Base-by-base conservation (phyloP, 30 jellyfish, hydroid and myxozoan genomes). In the Aurelia aurita region DNA sequence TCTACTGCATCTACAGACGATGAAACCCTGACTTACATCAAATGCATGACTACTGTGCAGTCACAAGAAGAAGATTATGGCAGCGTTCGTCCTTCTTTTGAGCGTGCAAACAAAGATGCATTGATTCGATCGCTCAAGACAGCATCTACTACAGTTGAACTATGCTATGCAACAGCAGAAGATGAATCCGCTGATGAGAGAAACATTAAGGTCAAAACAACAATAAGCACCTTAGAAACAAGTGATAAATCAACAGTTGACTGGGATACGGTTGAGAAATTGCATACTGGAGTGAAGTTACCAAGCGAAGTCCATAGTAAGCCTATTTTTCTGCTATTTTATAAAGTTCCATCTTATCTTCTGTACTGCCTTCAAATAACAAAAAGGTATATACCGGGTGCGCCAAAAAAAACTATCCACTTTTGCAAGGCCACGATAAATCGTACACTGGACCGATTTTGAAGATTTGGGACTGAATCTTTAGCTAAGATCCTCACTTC, bases 111-210 rank as follows among this genome's bases (percentile, higher is more conserved):
- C 43, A 61, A 58, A 4, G 72, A 18, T 15, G 64, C 16, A n/a
- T 58, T 77, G 0, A 39, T 64, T 43, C 89, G 80, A 32, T 78
- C 70, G 27, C 58, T 78, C 22, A 49, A 20, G 47, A 78, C 89
- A 12, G 89, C 46, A 8, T 51, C 63, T 15, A 46, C 89, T 0
- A 78, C 89, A 16, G 77, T 78, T 1, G 89, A 78, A 5, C 29
- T 27, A 5, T 78, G 89, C 62, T 78, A 59, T 19, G 79, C 89
- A 43, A 78, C 89, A 6, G 89, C 89, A 10, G 89, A 78, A n/a
- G 77, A 78, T 18, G 89, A 78, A 29, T 78, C 89, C 23, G 65
- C 61, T 3, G 20, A 12, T 10, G 89, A 78, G 27, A 62, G 89
- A 51, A 45, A 64, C 72, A 58, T 39, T 5, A 78, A 72, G 25